phyloP scores from a whole-genome alignment of 1,140 invertebrate species.

The Drosophila kohkoa region DNA sequence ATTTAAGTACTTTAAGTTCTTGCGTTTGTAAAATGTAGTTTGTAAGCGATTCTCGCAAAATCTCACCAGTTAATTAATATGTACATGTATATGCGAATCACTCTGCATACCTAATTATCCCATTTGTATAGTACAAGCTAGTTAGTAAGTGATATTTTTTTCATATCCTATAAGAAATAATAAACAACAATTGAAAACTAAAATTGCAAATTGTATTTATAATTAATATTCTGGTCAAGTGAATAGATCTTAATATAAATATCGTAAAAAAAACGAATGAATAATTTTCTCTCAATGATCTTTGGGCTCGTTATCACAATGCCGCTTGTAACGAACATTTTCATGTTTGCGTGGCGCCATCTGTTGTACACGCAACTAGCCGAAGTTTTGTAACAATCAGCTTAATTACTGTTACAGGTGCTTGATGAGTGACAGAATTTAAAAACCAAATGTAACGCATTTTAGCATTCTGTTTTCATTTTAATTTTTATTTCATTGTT shows the following conservation, averaged over 20 bases:
- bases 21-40: constrained; percentile 59
- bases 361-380: not conserved
- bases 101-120: constrained; percentile 11
- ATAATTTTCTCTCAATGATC: no score
- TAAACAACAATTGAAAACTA: constrained; percentile 7
- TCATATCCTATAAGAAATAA: constrained; percentile 46
- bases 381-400: not conserved
- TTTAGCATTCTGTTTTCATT: no score
- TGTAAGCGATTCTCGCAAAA: constrained; percentile 57
- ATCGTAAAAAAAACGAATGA: no score
- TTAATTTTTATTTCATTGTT: no score
- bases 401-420: not conserved
- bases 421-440: no score
- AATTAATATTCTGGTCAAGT: no score
- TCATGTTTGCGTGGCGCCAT: not conserved
- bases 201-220: not conserved
- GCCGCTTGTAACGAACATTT: not conserved
- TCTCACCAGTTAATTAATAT: constrained; percentile 64
- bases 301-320: no score
- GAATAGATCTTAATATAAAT: no score
- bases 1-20: constrained; percentile 65
- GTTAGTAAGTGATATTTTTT: constrained; percentile 44
- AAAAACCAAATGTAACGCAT: no score
- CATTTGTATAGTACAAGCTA: constrained; percentile 29
- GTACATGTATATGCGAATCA: constrained; percentile 13